Base-by-base conservation (phyloP, 1,140 invertebrate species). In the Steinernema khuongi region DNA sequence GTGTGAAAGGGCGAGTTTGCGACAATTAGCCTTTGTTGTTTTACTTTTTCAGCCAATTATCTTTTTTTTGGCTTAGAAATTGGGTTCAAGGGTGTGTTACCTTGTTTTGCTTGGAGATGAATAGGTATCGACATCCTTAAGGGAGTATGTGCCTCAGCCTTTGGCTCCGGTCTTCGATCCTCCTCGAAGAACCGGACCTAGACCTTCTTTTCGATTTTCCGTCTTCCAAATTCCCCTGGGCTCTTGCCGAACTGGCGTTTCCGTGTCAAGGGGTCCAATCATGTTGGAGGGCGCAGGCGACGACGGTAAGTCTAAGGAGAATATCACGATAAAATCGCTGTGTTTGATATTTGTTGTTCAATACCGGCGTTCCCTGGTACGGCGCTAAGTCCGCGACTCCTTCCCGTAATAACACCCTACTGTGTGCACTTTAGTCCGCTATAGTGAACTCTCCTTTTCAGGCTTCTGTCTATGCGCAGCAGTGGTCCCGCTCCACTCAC, bases 401-500 rank as follows among this genome's bases (percentile, higher is more conserved):
- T 41, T 41, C n/a, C 36, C 36, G 7, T n/a, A 41, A 41, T 41
- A 41, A 11, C 36, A 11, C 7, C 50, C 26, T n/a, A n/a, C 50
- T 60, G 11, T 11, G 14, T 60, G 19, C 19, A 60, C 50, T 60
- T 14, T 60, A n/a, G n/a, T n/a, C n/a, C 19, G 14, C 2, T 60
- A 22, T 60, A 7, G 26, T 22, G 19, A 26, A n/a, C 26, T 60
- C 50, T n/a, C n/a, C 36, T 7, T 60, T 60, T 60, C 50, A 60
- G 50, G 50, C 50, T 60, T 60, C 50, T 60, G 50, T 26, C 50
- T 60, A 60, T 60, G 50, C 50, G 50, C 50, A 17, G 50, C 50
- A 26, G 50, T 17, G 50, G 26, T 14, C 50, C 50, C 50, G 4
- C 50, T 60, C 4, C 50, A 60, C 50, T 60, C 50, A 60, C 50